Percentiles rank a stretch among this genome's conserved stretches.
phyloP scores from a whole-genome alignment of 2,113 vertebrate species.

The Gymnogyps californianus region DNA sequence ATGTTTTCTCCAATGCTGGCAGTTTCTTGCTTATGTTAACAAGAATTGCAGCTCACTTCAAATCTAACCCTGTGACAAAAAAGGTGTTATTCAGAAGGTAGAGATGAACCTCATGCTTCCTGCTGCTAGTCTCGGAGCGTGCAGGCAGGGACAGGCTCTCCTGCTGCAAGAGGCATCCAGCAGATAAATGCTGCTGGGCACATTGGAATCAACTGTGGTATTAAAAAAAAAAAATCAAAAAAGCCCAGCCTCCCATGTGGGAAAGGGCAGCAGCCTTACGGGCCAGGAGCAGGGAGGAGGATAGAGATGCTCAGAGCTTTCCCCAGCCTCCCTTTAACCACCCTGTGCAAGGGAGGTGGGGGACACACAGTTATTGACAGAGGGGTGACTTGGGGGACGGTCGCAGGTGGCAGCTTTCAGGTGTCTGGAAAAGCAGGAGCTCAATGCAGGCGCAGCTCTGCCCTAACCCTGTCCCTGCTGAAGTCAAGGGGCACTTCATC shows the following conservation, averaged over 20 bases:
- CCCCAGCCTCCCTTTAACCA: neutral
- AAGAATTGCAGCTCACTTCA: neutral
- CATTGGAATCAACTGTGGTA: neutral
- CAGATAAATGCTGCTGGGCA: neutral
- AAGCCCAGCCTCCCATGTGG: neutral
- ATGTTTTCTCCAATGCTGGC: neutral
- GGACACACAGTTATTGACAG: neutral
- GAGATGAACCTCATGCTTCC: neutral
- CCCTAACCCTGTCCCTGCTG: neutral
- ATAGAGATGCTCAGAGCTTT: neutral
- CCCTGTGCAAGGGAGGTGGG: fast-evolving
- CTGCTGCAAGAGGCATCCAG: neutral
- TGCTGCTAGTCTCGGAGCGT: neutral
- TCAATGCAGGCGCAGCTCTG: neutral
- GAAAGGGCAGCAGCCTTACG: neutral
- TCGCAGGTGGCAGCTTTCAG: neutral
- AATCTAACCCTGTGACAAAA: neutral
- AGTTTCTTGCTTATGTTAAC: neutral
- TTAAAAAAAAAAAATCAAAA: neutral
- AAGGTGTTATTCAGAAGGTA: neutral
- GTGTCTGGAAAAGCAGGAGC: neutral
- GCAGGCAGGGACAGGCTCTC: neutral
- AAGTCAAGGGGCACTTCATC: neutral
- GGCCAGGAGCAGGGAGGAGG: neutral
- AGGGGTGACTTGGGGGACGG: fast-evolving